These are phyloP conservation scores for Xerus rutilus DNA, from an alignment of 2,797 vertebrate species.

Conservation along the genomic window DNA sequence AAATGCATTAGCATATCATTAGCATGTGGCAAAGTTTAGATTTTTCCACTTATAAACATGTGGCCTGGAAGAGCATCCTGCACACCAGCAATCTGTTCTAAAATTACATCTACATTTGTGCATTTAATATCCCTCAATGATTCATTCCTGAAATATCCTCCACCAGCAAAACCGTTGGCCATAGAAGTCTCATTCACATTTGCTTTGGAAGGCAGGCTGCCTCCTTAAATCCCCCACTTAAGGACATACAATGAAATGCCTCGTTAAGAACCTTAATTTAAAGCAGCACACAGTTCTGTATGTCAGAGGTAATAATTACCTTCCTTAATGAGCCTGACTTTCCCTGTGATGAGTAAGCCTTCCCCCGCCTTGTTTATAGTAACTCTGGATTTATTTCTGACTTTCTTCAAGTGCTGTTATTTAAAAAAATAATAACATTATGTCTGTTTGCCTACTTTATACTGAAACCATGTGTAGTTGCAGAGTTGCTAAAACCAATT, in stretches of 20 bases:
- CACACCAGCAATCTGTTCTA: not conserved
- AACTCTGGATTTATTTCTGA: constrained; percentile 68
- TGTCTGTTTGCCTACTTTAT: constrained; percentile 22
- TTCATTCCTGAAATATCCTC: not conserved
- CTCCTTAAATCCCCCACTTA: constrained; percentile 54
- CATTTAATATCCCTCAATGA: constrained; percentile 5
- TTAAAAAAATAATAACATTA: not conserved
- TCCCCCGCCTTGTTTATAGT: constrained; percentile 65
- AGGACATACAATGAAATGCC: constrained; percentile 77
- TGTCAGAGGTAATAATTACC: constrained; percentile 72
- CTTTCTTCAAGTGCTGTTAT: constrained; percentile 67
- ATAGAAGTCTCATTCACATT: not conserved
- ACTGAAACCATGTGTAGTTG: constrained; percentile 47
- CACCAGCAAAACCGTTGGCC: not conserved
- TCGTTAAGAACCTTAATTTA: constrained; percentile 79
- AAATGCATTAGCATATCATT: constrained; percentile 30
- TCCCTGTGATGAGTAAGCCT: constrained; percentile 65
- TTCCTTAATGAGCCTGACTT: constrained; percentile 69
- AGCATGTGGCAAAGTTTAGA: constrained; percentile 58
- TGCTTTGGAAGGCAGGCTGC: constrained; percentile 33
- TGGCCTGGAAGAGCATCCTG: not conserved
- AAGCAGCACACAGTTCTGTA: constrained; percentile 67
- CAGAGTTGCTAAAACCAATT: constrained; percentile 59
- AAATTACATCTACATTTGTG: not conserved
- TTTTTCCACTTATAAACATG: not conserved